phyloP scores from a whole-genome alignment of 2,113 vertebrate genomes.

The Hoplias malabaricus region DNA sequence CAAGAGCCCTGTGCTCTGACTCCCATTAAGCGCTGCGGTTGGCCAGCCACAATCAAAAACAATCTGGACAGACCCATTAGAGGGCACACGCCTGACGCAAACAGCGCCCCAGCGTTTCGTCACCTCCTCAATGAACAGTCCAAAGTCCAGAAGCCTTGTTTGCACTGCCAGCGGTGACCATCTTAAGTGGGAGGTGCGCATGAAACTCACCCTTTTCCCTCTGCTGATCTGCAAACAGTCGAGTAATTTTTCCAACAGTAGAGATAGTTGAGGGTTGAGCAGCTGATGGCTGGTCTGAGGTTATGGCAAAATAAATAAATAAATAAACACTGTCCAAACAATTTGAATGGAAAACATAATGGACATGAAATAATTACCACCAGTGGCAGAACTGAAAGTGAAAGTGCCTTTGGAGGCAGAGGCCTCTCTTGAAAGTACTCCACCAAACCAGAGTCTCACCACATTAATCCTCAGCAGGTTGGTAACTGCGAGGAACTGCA shows the following conservation, averaged over 20 bases:
- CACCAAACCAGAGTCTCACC: background rate
- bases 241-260: background rate
- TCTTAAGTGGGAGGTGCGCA: background rate
- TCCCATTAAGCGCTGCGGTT: background rate
- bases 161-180: conserved; percentile 27
- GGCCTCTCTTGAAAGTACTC: background rate
- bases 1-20: background rate
- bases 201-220: background rate
- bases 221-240: background rate
- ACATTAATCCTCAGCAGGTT: background rate
- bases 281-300: background rate
- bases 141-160: conserved; percentile 45
- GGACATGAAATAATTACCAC: too few species aligned
- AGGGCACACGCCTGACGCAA: background rate
- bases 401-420: conserved; percentile 17
- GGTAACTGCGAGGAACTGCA: background rate
- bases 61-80: background rate
- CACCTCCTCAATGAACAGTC: conserved; percentile 39
- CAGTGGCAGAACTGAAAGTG: background rate
- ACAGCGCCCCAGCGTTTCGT: conserved; percentile 15
- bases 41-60: background rate
- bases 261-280: background rate
- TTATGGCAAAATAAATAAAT: background rate
- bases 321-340: background rate
- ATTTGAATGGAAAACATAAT: background rate